phyloP scores from a whole-genome alignment of 2,888 invertebrate genomes.

The Allygus modestus region DNA sequence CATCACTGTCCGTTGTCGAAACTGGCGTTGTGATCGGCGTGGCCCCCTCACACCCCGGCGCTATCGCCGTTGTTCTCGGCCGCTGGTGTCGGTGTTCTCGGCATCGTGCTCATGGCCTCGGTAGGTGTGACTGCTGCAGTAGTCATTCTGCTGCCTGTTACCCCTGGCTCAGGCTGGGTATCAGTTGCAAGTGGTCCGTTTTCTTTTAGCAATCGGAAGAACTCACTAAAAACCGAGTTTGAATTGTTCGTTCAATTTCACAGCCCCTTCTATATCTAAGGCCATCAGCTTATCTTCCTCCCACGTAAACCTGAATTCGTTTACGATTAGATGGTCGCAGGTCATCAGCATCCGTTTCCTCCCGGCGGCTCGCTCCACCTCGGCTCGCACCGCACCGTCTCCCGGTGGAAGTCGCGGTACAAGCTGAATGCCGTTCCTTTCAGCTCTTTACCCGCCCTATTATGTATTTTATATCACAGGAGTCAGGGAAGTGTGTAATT shows the following conservation, averaged over 20 bases:
- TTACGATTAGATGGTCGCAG: constrained; percentile 30
- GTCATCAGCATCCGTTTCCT: constrained; percentile 1
- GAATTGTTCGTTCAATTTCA: neutral
- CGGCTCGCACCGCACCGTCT: constrained; percentile 21
- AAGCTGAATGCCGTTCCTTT: constrained; percentile 7
- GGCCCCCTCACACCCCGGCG: neutral
- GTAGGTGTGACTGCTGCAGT: neutral
- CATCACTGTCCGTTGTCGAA: no score
- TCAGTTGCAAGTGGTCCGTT: neutral
- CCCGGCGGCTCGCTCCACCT: constrained; percentile 19
- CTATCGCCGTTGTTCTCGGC: neutral
- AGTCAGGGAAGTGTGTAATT: constrained; percentile 40
- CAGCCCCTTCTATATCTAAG: neutral
- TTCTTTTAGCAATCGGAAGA: neutral
- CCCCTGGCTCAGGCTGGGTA: neutral
- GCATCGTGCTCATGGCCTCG: neutral
- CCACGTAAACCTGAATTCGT: constrained; percentile 29
- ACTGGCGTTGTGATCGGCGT: neutral
- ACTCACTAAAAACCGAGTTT: neutral
- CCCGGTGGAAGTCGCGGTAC: constrained; percentile 29
- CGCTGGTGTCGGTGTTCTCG: neutral
- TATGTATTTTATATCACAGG: constrained; percentile 2
- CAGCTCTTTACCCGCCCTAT: constrained; percentile 9
- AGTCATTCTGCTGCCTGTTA: neutral
- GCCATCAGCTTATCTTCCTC: constrained; percentile 24